These are phyloP conservation scores for Epistrophe eligans DNA, from an alignment of 2,888 invertebrate species.

Conservation along the genomic window DNA sequence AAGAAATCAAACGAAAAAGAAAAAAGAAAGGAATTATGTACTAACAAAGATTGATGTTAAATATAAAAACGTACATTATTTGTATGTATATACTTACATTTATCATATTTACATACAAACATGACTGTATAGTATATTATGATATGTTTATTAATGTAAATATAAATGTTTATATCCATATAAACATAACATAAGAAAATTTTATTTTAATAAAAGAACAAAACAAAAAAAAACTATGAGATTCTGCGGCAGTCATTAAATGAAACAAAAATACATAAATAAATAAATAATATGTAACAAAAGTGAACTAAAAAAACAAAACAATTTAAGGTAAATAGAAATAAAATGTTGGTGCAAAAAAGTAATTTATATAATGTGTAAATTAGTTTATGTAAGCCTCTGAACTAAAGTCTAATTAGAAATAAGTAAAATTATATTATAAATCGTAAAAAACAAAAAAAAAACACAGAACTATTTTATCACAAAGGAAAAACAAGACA, in stretches of 20 bases:
- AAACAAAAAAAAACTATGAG: slow-evolving; percentile 25
- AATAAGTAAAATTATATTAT: slow-evolving; percentile 42
- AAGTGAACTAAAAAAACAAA: slow-evolving; percentile 35
- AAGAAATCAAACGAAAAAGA: background rate
- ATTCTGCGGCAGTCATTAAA: slow-evolving; percentile 53
- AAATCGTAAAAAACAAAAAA: slow-evolving; percentile 28
- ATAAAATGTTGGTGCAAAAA: slow-evolving; percentile 65
- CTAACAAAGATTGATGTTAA: slow-evolving; percentile 4
- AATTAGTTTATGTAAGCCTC: slow-evolving; percentile 34
- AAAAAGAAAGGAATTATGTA: slow-evolving; percentile 14
- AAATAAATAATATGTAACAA: background rate
- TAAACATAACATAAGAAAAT: slow-evolving; percentile 19
- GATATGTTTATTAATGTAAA: slow-evolving; percentile 3
- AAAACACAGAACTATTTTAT: slow-evolving; percentile 54
- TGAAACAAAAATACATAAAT: slow-evolving; percentile 1
- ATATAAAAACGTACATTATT: slow-evolving; percentile 7
- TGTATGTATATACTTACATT: slow-evolving; percentile 40
- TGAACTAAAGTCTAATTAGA: slow-evolving; percentile 44
- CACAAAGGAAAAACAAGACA: slow-evolving; percentile 33
- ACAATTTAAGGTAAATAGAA: slow-evolving; percentile 25
- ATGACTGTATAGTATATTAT: slow-evolving; percentile 35
- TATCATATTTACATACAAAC: slow-evolving; percentile 38
- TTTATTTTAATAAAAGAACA: slow-evolving; percentile 46
- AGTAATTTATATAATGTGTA: slow-evolving; percentile 49
- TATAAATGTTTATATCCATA: slow-evolving; percentile 2